Base-by-base conservation (phyloP, 2,888 invertebrate species). In the Phyllotreta striolata region DNA sequence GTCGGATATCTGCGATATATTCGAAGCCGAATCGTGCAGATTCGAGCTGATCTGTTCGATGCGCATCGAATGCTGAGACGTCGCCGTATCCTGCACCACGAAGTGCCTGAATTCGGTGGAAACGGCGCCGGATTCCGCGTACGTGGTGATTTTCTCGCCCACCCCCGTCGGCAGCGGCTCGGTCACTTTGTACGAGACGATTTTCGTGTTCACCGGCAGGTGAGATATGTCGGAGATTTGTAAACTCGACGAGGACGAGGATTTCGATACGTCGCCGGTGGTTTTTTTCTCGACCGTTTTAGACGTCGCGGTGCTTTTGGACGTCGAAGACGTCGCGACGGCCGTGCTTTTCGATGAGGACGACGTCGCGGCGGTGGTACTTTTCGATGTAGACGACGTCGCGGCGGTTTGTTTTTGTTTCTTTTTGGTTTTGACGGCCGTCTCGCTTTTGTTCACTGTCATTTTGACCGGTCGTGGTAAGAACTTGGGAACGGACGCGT, bases 141-240 rank as follows among this genome's bases (percentile, higher is more conserved):
- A 81, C 3, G 76, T 78, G 2, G 82, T 82, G 7, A 82, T 77
- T 72, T 80, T 82, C 72, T 82, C 81, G 13, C 80, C 80, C 37
- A 74, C 71, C 8, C 80, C 80, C 14, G 78, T 77, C 1, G 82
- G 80, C 46, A 81, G 67, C 44, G 73, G 69, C 72, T 81, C 81
- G 1, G 81, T 80, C 8, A 81, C 81, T 6, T 77, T 78, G 65
- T 82, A 82, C 12, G 76, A 76, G 1, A 79, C 79, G 10, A 74
- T 58, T 43, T 75, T 76, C 1, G 79, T 72, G 49, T 73, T 76
- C 38, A 80, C 74, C 41, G 81, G 79, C 55, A 81, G 68, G 72
- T 82, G 81, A 0, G 82, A 81, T 41, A 82, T 76, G 66, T 82
- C 82, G 3, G 80, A 72, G 35, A 82, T 82, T 71, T 80, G 76